phyloP scores from a whole-genome alignment of 2,888 invertebrate species.

The Pyrochroa serraticornis region DNA sequence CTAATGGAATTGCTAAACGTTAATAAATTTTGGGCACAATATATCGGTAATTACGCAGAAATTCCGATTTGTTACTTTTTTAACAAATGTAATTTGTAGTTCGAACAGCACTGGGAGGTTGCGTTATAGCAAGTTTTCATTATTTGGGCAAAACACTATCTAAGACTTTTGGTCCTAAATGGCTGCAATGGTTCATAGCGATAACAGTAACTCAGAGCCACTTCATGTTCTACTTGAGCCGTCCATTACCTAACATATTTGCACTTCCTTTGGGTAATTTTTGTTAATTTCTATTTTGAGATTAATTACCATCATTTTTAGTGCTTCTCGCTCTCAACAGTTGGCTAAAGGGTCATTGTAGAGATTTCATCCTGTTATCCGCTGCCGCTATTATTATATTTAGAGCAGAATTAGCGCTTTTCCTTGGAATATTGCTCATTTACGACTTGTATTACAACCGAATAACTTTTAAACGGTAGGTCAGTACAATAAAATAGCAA shows the following conservation, averaged over 20 bases:
- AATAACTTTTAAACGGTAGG: conserved; percentile 71
- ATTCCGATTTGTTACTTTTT: conserved; percentile 23
- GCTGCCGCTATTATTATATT: conserved; percentile 90
- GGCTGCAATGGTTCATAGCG: conserved; percentile 80
- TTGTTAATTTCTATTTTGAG: conserved; percentile 7
- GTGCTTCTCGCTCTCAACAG: conserved; percentile 84
- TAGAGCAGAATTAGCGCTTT: conserved; percentile 84
- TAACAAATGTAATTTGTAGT: conserved; percentile 64
- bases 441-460: conserved; percentile 77
- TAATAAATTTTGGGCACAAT: conserved; percentile 88
- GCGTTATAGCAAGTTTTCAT: conserved; percentile 77
- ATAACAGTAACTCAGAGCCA: conserved; percentile 95
- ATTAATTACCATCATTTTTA: conserved; percentile 56
- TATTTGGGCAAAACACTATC: conserved; percentile 75
- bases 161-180: conserved; percentile 77
- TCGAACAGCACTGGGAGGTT: conserved; percentile 76
- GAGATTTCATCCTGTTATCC: conserved; percentile 80
- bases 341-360: conserved; percentile 81
- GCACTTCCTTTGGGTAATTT: conserved; percentile 85
- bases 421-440: conserved; percentile 84
- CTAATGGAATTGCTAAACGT: conserved; percentile 70
- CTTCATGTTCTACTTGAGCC: conserved; percentile 94
- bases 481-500: conserved; percentile 34
- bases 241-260: conserved; percentile 94
- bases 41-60: conserved; percentile 71